Evolutionary conservation across 2,797 vertebrate genomes (phyloP).

Genomic region (Hydrophis major): DNA sequence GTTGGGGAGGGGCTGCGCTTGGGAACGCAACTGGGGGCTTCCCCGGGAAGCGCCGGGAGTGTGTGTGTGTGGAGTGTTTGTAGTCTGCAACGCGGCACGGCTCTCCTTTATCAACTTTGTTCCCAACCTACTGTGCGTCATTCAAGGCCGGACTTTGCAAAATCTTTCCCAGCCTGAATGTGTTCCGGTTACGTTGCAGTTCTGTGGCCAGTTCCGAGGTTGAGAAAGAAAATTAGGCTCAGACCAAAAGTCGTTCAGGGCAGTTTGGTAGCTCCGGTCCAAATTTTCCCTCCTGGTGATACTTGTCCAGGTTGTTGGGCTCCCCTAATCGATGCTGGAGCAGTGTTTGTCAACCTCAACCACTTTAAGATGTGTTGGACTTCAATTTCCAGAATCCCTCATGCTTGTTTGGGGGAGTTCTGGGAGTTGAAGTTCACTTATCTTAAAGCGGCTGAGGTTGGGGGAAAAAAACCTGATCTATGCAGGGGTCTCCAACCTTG

Average conservation of each 20-base stretch:
- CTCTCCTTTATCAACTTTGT: not conserved
- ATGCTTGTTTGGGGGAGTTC: not conserved
- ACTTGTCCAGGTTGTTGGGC: not conserved
- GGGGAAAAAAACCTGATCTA: not conserved
- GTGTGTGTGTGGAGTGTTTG: not conserved
- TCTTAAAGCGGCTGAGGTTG: not conserved
- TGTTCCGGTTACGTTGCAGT: not conserved
- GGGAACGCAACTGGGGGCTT: not conserved
- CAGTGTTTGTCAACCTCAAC: not conserved
- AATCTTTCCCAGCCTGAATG: not conserved
- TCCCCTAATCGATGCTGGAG: not conserved
- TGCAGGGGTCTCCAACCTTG: too few species aligned
- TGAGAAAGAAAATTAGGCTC: not conserved
- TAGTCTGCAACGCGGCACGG: not conserved
- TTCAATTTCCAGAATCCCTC: not conserved
- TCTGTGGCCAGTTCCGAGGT: not conserved
- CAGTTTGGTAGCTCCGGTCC: not conserved
- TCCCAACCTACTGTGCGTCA: too few species aligned
- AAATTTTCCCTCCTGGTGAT: not conserved
- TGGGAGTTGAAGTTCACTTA: not conserved
- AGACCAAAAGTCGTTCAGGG: not conserved
- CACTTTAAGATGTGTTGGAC: not conserved
- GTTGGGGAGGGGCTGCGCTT: slow-evolving; percentile 19
- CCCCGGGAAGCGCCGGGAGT: not conserved
- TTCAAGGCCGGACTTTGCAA: not conserved